Percentiles rank a stretch among this genome's conserved stretches.
Evolutionary conservation across 2,113 vertebrate species (phyloP).

Genomic region (Oxyruncus cristatus): DNA sequence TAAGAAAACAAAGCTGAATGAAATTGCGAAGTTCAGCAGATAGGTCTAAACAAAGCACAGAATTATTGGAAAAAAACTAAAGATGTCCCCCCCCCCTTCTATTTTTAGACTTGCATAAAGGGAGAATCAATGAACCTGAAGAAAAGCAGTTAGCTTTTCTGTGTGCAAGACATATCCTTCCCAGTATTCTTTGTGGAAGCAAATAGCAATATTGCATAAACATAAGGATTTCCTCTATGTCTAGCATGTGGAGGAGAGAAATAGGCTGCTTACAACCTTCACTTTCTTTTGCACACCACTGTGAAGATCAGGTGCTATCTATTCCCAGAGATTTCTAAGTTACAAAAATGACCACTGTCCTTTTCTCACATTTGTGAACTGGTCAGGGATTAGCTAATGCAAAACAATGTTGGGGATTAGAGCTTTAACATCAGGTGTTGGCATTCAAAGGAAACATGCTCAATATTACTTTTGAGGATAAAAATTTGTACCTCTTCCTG

Average conservation of each 20-base stretch:
- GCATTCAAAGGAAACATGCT: neutral
- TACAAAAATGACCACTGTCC: neutral
- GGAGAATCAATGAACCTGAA: neutral
- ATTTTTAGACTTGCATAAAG: neutral
- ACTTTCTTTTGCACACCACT: neutral
- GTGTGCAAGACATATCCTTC: neutral
- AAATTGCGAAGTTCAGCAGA: neutral
- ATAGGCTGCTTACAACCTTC: neutral
- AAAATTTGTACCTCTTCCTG: constrained; percentile 82
- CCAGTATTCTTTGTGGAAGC: neutral
- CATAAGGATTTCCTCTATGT: neutral
- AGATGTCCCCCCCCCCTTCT: neutral
- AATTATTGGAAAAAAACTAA: neutral
- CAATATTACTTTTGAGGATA: neutral
- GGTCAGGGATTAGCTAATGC: neutral
- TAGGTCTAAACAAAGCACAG: neutral
- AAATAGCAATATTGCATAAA: neutral
- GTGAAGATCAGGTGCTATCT: neutral
- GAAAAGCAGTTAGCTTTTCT: neutral
- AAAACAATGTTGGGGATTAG: neutral
- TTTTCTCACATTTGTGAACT: neutral
- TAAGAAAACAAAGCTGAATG: neutral
- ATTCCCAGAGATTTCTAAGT: neutral
- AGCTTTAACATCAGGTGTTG: neutral
- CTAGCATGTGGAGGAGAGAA: neutral